Conservation (phyloP, 2,113 vertebrate genomes). For the Toxotes chatareus region DNA sequence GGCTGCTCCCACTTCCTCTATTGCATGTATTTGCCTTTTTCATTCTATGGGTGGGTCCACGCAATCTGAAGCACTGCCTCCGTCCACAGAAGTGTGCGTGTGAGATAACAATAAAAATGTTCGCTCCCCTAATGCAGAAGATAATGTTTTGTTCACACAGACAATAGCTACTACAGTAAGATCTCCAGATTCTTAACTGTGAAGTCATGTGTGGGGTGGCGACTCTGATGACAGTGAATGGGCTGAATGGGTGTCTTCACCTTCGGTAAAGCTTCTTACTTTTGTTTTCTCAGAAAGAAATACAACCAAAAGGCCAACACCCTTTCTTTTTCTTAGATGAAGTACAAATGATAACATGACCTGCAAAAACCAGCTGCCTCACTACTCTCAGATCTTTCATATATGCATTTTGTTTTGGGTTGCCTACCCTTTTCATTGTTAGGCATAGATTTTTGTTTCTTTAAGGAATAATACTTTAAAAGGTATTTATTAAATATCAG, state of each 20-base stretch:
- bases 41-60: constrained; percentile 54
- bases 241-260: not conserved
- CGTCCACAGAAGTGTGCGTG: constrained; percentile 2
- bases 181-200: not conserved
- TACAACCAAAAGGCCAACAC: not conserved
- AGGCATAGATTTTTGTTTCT: not conserved
- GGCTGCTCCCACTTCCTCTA: constrained; percentile 60
- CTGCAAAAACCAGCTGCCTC: not conserved
- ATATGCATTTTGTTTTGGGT: not conserved
- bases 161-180: too few species aligned
- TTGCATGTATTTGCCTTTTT: constrained; percentile 30
- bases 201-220: not conserved
- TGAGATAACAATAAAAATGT: not conserved
- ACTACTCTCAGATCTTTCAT: not conserved
- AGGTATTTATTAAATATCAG: not conserved
- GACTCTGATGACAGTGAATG: constrained; percentile 8
- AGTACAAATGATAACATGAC: not conserved
- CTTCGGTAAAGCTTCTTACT: not conserved
- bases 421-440: not conserved
- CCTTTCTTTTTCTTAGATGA: not conserved
- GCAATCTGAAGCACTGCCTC: constrained; percentile 56
- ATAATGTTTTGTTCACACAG: not conserved
- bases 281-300: not conserved
- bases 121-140: not conserved
- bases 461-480: not conserved